Base-by-base conservation (phyloP, 2,888 invertebrate species). In the Tenodera sinensis region DNA sequence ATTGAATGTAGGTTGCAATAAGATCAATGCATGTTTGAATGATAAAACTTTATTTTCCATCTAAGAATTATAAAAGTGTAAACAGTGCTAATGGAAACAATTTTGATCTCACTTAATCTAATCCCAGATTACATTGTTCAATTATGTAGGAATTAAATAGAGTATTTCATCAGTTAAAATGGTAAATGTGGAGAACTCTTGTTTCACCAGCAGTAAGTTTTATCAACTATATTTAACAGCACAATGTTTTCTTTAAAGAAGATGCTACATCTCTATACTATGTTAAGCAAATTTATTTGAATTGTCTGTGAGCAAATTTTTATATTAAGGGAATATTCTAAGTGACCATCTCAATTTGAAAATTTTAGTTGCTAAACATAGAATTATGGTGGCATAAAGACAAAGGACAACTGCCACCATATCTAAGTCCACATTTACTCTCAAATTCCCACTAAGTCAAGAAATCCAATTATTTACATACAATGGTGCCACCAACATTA, bases 41-140 rank as follows among this genome's bases (percentile, higher is more conserved):
- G 54, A 71, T 71, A 71, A 71, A 71, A 71, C 54, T 85, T 85
- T 85, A 85, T 85, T 85, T 25, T 47, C 85, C 85, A 85, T 85
- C 85, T 71, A 71, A 85, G 28, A 54, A 71, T 84, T 88, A 84
- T 88, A 88, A 88, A 88, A 88, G 85, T 88, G 88, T 84, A 84
- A 88, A 88, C 88, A 88, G 47, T 88, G 83, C 84, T 84, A 30
- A 30, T 34, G 28, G 34, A 84, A 84, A 84, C 84, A 84, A 34
- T 84, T 54, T 85, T 85, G 54, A 71, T 71, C 54, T 71, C 54
- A 71, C 54, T 71, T 71, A 71, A 3, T 71, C 54, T 71, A 71
- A 20, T 71, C 54, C 54, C 54, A 71, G 54, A 20, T 14, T 71
- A 71, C 25, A 71, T 71, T 71, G 54, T 71, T 71, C 54, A 71